phyloP scores from a whole-genome alignment of 2,797 vertebrate genomes.

The Leptodactylus fallax region DNA sequence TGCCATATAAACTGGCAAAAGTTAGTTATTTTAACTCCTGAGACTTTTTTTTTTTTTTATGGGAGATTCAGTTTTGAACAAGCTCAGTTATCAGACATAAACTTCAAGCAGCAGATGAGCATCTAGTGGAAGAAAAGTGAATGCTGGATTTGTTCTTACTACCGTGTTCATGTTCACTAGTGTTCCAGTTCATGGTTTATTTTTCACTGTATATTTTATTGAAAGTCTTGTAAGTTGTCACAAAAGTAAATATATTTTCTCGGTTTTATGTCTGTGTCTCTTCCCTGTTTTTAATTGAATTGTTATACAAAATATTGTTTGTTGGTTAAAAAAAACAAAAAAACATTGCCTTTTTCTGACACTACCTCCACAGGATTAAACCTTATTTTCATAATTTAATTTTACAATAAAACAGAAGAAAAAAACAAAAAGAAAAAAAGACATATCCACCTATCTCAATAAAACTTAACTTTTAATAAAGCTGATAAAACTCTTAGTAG shows the following conservation, averaged over 20 bases:
- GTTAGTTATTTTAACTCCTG: background rate
- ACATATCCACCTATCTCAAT: too few relatives aligned
- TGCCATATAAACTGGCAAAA: background rate
- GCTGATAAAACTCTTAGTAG: too few relatives aligned
- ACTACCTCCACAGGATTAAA: too few relatives aligned
- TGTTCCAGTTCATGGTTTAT: background rate
- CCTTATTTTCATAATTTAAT: too few relatives aligned
- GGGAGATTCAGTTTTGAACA: background rate
- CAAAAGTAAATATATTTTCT: background rate
- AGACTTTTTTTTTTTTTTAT: background rate
- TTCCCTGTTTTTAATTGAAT: background rate
- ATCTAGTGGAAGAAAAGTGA: background rate
- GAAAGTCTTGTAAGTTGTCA: background rate
- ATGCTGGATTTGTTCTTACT: background rate
- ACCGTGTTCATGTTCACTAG: background rate
- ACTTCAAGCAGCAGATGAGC: background rate
- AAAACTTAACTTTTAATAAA: too few relatives aligned
- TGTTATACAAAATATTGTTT: background rate
- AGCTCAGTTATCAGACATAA: background rate
- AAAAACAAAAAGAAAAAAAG: too few relatives aligned
- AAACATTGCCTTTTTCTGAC: background rate
- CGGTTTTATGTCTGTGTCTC: background rate
- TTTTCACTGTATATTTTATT: background rate
- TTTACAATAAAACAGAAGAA: too few relatives aligned
- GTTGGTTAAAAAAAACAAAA: background rate